A percentile compares a stretch with the other conserved stretches of the same genome.
These are phyloP conservation scores for Pristionchus maxplancki DNA, from an alignment of 2,888 invertebrate species.

Conservation along the genomic window DNA sequence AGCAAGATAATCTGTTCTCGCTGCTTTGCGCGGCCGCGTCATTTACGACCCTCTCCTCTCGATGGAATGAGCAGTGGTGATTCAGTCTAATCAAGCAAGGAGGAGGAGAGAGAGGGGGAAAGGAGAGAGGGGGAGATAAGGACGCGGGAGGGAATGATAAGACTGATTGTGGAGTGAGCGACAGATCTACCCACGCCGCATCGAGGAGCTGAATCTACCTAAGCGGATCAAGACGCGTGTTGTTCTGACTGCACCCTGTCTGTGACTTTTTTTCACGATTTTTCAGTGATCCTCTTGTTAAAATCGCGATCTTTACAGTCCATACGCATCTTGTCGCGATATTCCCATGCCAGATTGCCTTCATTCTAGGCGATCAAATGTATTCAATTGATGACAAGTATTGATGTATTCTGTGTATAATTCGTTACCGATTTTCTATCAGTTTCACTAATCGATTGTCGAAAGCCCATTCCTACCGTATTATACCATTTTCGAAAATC, in stretches of 20 bases:
- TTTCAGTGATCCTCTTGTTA: not conserved
- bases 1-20: not conserved
- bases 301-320: no score
- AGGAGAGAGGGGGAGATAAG: not conserved
- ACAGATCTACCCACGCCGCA: not conserved
- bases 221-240: not conserved
- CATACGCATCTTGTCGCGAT: not conserved
- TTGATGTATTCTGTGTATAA: no score
- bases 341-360: no score
- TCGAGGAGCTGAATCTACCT: not conserved
- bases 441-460: not conserved
- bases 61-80: not conserved
- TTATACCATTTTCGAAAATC: not conserved
- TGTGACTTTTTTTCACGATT: not conserved
- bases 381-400: no score
- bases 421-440: not conserved
- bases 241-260: not conserved
- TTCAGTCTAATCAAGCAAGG: constrained; percentile 20
- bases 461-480: not conserved
- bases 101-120: not conserved
- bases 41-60: constrained; percentile 48
- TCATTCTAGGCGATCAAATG: no score
- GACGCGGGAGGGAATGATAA: constrained; percentile 10
- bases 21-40: not conserved
- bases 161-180: constrained; percentile 1